Conservation (phyloP, 2,797 vertebrate species). For the Zalophus californianus region DNA sequence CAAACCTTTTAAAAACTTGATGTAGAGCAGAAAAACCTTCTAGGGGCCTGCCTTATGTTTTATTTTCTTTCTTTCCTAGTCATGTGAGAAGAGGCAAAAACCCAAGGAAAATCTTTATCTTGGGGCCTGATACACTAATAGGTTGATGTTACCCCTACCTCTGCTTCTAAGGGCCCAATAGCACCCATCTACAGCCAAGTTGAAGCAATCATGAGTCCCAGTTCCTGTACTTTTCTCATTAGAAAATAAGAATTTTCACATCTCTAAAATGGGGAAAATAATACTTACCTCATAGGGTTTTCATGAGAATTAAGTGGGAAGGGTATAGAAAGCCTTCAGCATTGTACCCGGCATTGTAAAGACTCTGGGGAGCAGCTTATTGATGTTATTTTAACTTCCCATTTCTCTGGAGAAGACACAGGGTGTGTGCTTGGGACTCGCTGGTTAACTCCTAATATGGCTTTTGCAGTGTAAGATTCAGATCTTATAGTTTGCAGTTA, state of each 20-base stretch:
- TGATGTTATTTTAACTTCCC: background rate
- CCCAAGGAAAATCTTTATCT: background rate
- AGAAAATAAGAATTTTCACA: background rate
- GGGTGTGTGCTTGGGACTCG: background rate
- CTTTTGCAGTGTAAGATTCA: background rate
- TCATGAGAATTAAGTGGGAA: background rate
- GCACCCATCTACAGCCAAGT: background rate
- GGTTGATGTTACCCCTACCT: background rate
- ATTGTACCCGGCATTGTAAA: background rate
- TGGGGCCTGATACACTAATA: background rate
- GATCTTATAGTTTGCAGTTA: background rate
- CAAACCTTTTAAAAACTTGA: background rate
- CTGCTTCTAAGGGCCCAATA: background rate
- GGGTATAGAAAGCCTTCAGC: background rate
- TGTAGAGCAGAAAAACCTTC: background rate
- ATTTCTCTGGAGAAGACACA: background rate
- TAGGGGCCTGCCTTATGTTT: background rate
- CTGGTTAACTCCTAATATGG: background rate
- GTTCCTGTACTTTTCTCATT: background rate
- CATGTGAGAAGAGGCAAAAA: background rate
- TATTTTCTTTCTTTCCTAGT: background rate
- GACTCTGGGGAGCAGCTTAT: fast-evolving
- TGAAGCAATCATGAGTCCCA: background rate
- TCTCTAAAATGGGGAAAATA: background rate
- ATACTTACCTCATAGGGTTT: background rate